A percentile compares a stretch with the other conserved stretches of the same genome.
These are phyloP conservation scores for Cavia porcellus DNA, from an alignment of 2,113 vertebrate species.

Conservation along the genomic window DNA sequence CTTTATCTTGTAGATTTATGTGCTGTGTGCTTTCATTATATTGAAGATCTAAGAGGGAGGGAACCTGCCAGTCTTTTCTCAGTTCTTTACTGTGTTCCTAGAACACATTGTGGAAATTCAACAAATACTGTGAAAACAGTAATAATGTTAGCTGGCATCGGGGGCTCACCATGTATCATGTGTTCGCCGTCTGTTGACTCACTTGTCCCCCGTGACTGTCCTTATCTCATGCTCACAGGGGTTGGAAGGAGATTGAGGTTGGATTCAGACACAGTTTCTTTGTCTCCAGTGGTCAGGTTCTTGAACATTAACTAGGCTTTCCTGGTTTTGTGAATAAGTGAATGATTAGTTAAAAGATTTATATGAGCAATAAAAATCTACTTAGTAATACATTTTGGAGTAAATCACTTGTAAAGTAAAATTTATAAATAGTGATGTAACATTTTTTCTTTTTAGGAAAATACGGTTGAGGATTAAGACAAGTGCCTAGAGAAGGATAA, in stretches of 20 bases:
- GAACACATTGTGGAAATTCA: neutral
- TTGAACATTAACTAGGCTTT: neutral
- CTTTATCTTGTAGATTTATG: neutral
- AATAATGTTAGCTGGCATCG: neutral
- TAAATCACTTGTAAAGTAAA: constrained; percentile 65
- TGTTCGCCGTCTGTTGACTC: neutral
- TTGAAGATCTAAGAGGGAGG: neutral
- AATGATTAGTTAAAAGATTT: constrained; percentile 64
- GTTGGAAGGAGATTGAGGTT: neutral
- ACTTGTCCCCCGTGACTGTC: neutral
- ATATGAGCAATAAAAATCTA: constrained; percentile 70
- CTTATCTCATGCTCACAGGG: neutral
- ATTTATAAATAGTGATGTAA: constrained; percentile 53
- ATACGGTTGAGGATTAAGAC: constrained; percentile 47
- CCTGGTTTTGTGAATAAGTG: constrained; percentile 44
- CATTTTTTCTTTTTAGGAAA: constrained; percentile 59
- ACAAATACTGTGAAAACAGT: neutral
- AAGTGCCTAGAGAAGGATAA: neutral
- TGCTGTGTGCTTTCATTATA: neutral
- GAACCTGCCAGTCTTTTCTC: neutral
- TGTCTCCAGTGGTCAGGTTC: neutral
- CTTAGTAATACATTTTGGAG: constrained; percentile 54
- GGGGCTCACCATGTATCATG: neutral
- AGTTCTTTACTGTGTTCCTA: neutral
- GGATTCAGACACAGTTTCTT: neutral